Base-by-base conservation (phyloP, 2,797 vertebrate species). In the Paguma larvata region DNA sequence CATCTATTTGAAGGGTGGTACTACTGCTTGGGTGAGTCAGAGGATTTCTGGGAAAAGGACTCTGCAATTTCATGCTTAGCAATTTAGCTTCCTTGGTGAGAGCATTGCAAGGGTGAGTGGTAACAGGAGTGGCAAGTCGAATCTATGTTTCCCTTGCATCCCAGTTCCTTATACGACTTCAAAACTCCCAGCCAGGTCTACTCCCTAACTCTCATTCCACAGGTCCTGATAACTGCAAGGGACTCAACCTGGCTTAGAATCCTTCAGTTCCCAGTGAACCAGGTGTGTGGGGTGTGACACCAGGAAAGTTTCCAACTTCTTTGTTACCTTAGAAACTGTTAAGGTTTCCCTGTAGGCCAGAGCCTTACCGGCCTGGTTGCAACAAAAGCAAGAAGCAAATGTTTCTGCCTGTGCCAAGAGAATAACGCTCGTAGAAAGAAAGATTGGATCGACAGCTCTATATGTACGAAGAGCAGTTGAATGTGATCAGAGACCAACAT, bases 381-480 rank as follows among this genome's bases (percentile, higher is more conserved):
- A 67, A 62, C 84, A 72, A 85, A 87, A 84, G 38, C n/a, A 90
- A 85, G 13, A 91, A 90, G 72, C 56, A 88, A 96, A 62, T 3
- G 9, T 85, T 87, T 86, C 89, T 92, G 48, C 63, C 62, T 15
- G 5, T 80, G 63, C 46, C 48, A 19, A 73, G 89, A 79, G 44
- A 93, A 85, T 73, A 56, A 27, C 15, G 25, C 59, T 51, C 77
- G 13, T 65, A 38, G 75, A 95, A 89, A 93, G 46, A 59, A 65
- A 68, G 62, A 96, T 78, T 79, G 84, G 62, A 92, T 95, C 63
- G 77, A 68, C 63, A 89, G 70, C 70, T 94, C 87, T 94, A 1
- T 79, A 59, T 38, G 46, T 75, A 96, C 80, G 68, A 80, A 93
- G 73, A 94, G 68, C 48, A 51, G 83, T 44, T 27, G 8, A 89